Evolutionary conservation across 2,113 vertebrate species (phyloP), one percentile per base, ranked within the genome.

Genomic region (Alosa alosa): DNA sequence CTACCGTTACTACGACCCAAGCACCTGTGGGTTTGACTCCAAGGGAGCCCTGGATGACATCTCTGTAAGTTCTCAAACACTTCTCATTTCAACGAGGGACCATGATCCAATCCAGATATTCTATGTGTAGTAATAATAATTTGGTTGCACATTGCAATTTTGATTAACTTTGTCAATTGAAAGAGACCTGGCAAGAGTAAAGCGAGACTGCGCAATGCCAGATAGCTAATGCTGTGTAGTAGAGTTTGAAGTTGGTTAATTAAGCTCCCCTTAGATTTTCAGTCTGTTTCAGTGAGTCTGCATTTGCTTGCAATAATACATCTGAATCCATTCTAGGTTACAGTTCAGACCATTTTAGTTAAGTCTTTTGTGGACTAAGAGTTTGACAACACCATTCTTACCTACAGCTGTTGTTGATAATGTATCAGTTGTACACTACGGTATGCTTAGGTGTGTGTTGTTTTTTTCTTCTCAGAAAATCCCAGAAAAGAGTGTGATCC

Each of bases 11-110:
- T 99, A 99, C 0, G 97, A 99, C 78, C 96, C 97, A 11, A 96
- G 96, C 86, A 99, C 96, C 0, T 99, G 98, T 20, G 98, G 98
- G 78, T 99, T 99, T 88, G 97, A 99, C 93, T 97, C 97, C 92
- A 93, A 95, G 7, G 98, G 98, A 41, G 97, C 98, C 49, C 49
- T 99, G 6, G 97, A 99, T 6, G 98, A 99, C 91, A 97, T 99
- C 86, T 97, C 97, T 3, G 98, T 99, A 94, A 97, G 97, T 46
- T 15, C 78, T 72, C 1, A 41, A 49, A 11, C 47, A 49, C 47
- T 49, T 49, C 47, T 11, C 47, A 49, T 49, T 49, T 9, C 6
- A 5, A 60, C 22, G 2, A 22, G 55, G 55, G 20, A 60, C 6
- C 18, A 22, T 22, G 20, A 60, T 20, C 55, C 18, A 57, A 22